Evolutionary conservation across 2,113 vertebrate genomes (phyloP).

Genomic region (Columba janthina): DNA sequence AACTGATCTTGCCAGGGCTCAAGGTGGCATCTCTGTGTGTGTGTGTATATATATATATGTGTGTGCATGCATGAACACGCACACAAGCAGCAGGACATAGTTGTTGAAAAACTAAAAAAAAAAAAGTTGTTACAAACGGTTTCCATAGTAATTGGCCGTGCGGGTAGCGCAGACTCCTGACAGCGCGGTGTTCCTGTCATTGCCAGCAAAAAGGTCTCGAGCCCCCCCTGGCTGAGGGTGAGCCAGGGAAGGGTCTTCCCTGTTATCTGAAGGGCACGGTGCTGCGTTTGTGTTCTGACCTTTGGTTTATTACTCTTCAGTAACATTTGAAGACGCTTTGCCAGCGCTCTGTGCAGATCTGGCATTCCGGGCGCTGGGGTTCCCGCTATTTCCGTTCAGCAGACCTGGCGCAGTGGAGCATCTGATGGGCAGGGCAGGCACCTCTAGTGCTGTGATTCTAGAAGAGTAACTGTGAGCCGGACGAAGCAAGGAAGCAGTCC

Average conservation of each 20-base stretch:
- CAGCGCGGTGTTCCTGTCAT: not conserved
- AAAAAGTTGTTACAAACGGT: not conserved
- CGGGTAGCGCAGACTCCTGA: not conserved
- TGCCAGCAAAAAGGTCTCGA: not conserved
- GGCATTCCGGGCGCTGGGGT: not conserved
- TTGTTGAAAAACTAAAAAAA: not conserved
- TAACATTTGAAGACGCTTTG: not conserved
- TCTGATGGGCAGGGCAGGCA: not conserved
- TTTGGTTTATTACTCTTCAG: not conserved
- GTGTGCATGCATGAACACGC: too few species aligned
- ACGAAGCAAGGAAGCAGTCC: not conserved
- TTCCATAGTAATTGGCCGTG: not conserved
- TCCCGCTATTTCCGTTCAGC: not conserved
- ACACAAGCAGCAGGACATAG: too few species aligned
- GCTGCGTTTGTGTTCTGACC: not conserved
- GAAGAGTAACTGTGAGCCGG: not conserved
- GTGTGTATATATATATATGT: too few species aligned
- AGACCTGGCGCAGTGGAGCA: not conserved
- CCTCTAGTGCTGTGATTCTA: not conserved
- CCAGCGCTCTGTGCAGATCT: not conserved
- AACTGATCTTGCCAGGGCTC: not conserved
- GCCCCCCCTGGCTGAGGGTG: not conserved
- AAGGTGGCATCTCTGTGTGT: fast-evolving
- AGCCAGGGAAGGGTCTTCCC: not conserved
- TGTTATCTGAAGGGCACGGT: not conserved